Conservation (phyloP, 1,140 invertebrate species). For the Heliconius nattereri region DNA sequence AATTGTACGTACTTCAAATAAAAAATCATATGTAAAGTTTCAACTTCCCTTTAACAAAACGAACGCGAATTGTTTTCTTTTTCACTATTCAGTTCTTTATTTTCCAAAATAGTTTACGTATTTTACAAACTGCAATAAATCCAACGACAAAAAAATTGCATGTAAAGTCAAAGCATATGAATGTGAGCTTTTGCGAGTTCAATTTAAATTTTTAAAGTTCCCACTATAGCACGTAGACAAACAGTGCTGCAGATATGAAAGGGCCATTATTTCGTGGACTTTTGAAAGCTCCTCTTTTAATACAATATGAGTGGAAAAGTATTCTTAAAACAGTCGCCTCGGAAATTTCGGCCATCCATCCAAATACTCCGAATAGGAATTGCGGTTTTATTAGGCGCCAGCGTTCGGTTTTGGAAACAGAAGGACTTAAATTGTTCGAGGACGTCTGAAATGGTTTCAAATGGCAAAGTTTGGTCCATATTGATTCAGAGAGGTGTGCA, state of each 20-base stretch:
- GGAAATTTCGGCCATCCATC: conserved; percentile 24
- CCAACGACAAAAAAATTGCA: conserved; percentile 12
- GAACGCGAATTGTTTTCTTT: conserved; percentile 1
- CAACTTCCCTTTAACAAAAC: not conserved
- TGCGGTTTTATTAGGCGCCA: conserved; percentile 23
- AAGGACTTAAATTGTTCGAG: conserved; percentile 33
- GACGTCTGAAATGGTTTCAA: conserved; percentile 30
- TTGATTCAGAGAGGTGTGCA: conserved; percentile 19
- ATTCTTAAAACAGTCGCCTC: conserved; percentile 8
- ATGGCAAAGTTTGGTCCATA: conserved; percentile 28
- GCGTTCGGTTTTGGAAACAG: conserved; percentile 27
- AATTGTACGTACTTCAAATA: not conserved
- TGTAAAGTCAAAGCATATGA: conserved; percentile 16
- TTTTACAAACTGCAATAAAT: conserved; percentile 12
- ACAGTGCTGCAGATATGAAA: conserved; percentile 23
- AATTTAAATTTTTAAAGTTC: conserved; percentile 29
- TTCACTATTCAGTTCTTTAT: not conserved
- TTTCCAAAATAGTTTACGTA: conserved; percentile 4
- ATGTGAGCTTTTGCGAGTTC: conserved; percentile 12
- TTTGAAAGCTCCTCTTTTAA: conserved; percentile 16
- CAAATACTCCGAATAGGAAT: conserved; percentile 32
- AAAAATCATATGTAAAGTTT: not conserved
- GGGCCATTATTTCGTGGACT: conserved; percentile 25
- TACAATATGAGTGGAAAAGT: conserved; percentile 16
- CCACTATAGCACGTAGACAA: conserved; percentile 24